A percentile compares a stretch with the other conserved stretches of the same genome.
phyloP scores from a whole-genome alignment of 2,888 invertebrate species.

The Thera obeliscata region DNA sequence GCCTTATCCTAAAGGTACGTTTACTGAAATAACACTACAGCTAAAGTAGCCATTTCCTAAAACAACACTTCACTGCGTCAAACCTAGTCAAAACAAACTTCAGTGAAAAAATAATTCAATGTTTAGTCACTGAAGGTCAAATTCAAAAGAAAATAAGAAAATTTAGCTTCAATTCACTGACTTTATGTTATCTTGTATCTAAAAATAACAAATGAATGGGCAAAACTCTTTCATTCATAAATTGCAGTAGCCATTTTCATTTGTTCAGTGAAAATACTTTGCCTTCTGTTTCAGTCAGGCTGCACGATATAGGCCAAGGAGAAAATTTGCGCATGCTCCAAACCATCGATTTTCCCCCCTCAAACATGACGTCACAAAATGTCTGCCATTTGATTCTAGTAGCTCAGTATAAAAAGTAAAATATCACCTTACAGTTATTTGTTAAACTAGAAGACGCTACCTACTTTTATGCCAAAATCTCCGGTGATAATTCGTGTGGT shows the following conservation, averaged over 20 bases:
- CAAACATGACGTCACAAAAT: slow-evolving; percentile 78
- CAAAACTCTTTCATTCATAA: slow-evolving; percentile 71
- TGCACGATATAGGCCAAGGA: slow-evolving; percentile 72
- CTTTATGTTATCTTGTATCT: slow-evolving; percentile 40
- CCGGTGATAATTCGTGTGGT: slow-evolving; percentile 54
- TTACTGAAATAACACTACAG: no score
- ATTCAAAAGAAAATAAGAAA: slow-evolving; percentile 9
- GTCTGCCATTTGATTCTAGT: slow-evolving; percentile 61
- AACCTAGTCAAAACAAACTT: slow-evolving; percentile 14
- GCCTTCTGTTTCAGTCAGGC: slow-evolving; percentile 62
- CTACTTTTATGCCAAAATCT: slow-evolving; percentile 51
- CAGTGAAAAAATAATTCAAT: slow-evolving; percentile 2
- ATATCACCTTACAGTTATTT: slow-evolving; percentile 58
- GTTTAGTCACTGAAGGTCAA: slow-evolving; percentile 13
- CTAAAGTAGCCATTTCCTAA: slow-evolving; percentile 3
- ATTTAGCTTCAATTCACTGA: slow-evolving; percentile 23
- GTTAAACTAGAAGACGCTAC: slow-evolving; percentile 59
- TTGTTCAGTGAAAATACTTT: slow-evolving; percentile 59
- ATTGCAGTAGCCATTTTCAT: slow-evolving; percentile 65
- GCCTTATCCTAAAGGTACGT: no score
- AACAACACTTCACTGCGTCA: slow-evolving; percentile 8
- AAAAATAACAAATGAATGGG: slow-evolving; percentile 76
- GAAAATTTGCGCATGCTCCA: slow-evolving; percentile 71
- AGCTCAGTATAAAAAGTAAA: slow-evolving; percentile 73
- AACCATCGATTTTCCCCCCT: slow-evolving; percentile 70